Conservation (phyloP, 2,888 invertebrate genomes). For the Thecocarcelia acutangulata region DNA sequence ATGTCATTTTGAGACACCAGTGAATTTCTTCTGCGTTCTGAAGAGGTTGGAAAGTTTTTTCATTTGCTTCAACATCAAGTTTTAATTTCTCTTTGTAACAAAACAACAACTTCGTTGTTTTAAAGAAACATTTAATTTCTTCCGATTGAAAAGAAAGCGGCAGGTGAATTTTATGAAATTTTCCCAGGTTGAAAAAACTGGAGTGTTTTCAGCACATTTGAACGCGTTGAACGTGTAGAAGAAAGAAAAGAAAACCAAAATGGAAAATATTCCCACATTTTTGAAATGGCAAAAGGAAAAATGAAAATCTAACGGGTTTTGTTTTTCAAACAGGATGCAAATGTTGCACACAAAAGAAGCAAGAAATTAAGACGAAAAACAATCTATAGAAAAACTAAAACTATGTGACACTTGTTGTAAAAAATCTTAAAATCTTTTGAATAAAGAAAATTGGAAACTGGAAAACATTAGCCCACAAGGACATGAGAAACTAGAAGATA, state of each 20-base stretch:
- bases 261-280: conserved; percentile 50
- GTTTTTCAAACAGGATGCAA: conserved; percentile 57
- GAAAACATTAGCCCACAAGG: conserved; percentile 51
- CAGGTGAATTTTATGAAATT: conserved; percentile 61
- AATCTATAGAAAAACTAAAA: conserved; percentile 18
- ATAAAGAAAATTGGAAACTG: conserved; percentile 28
- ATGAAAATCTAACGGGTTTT: conserved; percentile 51
- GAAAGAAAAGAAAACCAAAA: conserved; percentile 14
- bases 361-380: conserved; percentile 17
- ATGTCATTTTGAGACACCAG: too few relatives aligned
- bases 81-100: conserved; percentile 29
- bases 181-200: conserved; percentile 55
- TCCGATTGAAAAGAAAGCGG: conserved; percentile 46
- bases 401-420: conserved; percentile 53
- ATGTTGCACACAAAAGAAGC: conserved; percentile 39
- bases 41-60: too few relatives aligned
- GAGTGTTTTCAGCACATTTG: background rate
- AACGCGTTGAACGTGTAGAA: conserved; percentile 19
- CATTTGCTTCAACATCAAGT: conserved; percentile 1
- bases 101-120: conserved; percentile 3
- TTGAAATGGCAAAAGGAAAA: conserved; percentile 59
- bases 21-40: too few relatives aligned
- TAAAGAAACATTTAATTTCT: conserved; percentile 48
- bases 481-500: conserved; percentile 32
- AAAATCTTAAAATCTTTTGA: conserved; percentile 25